These are phyloP conservation scores for Amniataba percoides DNA, from an alignment of 2,797 vertebrate genomes.

Conservation along the genomic window DNA sequence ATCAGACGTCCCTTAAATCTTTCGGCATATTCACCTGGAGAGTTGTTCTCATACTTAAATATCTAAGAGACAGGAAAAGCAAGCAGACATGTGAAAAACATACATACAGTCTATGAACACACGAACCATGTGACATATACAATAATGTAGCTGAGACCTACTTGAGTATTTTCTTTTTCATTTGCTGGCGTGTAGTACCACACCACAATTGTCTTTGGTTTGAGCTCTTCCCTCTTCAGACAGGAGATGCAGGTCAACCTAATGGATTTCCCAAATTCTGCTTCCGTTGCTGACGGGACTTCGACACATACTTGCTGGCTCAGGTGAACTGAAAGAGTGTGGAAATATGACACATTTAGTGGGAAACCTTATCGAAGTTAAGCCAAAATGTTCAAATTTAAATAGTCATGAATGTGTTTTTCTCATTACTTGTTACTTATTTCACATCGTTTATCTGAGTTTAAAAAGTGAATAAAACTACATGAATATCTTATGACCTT, in stretches of 20 bases:
- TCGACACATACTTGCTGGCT: constrained; percentile 93
- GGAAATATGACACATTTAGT: constrained; percentile 22
- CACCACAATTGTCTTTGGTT: constrained; percentile 87
- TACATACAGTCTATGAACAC: neutral
- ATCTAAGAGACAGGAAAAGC: constrained; percentile 71
- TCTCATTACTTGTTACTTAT: neutral
- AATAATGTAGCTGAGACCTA: constrained; percentile 55
- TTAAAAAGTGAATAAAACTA: neutral
- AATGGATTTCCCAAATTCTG: constrained; percentile 88
- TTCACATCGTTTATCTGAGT: neutral
- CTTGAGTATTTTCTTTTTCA: constrained; percentile 44
- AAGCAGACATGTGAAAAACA: neutral
- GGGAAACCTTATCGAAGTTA: neutral
- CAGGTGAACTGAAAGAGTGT: constrained; percentile 80
- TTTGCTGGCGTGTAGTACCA: constrained; percentile 88
- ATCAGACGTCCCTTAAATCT: constrained; percentile 88
- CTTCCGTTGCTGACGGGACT: constrained; percentile 90
- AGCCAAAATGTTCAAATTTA: neutral
- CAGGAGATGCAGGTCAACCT: constrained; percentile 95
- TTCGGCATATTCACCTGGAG: constrained; percentile 2
- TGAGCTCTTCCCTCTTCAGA: constrained; percentile 94
- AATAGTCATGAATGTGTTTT: neutral
- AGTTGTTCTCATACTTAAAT: constrained; percentile 41
- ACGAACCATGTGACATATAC: neutral
- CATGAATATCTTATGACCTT: neutral